Evolutionary conservation across 2,113 vertebrate species (phyloP), one percentile per base, ranked within the genome.

Genomic region (Hypocryptadius cinnamomeus): DNA sequence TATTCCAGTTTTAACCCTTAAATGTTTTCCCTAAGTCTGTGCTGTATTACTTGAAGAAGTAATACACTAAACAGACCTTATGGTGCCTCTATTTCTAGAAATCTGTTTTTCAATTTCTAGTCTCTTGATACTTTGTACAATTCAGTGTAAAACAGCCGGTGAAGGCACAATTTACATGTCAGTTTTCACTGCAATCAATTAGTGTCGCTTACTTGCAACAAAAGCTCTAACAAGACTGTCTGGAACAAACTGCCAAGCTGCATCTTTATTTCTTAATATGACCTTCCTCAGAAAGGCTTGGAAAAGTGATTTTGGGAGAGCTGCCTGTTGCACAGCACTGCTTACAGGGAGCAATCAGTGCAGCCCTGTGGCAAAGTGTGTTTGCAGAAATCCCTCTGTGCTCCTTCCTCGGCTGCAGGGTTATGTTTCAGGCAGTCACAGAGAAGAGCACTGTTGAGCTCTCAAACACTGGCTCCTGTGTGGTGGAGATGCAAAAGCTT

Each of bases 1-100:
- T 73, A 63, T 79, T 90, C 42, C n/a, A 40, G 6, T 80, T 94
- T 86, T 95, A 96, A 92, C 78, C 35, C 50, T 88, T 50, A 47
- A 60, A 17, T 68, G 12, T 61, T 61, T 71, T 79, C 20, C 20
- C 5, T 3, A 10, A 56, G 16, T 40, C 37, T 53, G 5, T 35
- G 11, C 65, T 81, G 33, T 56, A 9, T 70, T 54, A 9, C 42
- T 56, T 60, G n/a, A 39, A 51, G 54, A 79, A 57, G 5, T 5
- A 33, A 56, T 21, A 21, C 19, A 33, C 19, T 21, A 56, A 54
- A 16, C 60, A 50, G 39, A 64, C 22, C 13, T 70, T 50, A 27
- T 6, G 18, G 8, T 85, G 50, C 27, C 27, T 78, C 30, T 42
- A 1, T 16, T 84, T 81, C 27, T 79, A 72, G 66, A 50, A 83